Evolutionary conservation across 2,888 invertebrate species (phyloP).

Genomic region (Machimus rusticus): DNA sequence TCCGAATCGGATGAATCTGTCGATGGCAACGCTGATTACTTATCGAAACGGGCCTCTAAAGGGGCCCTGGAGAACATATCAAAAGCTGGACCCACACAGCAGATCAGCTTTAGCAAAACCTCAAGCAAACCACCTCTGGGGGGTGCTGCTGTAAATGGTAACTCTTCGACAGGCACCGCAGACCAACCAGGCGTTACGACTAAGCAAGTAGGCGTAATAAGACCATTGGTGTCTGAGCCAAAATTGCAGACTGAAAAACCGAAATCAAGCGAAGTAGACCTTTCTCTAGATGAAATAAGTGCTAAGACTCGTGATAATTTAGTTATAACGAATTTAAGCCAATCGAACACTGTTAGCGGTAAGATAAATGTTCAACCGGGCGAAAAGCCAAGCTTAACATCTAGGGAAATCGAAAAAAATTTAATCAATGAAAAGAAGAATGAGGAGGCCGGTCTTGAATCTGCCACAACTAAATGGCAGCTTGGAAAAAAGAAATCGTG

Average conservation of each 20-base stretch:
- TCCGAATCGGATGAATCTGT: conserved; percentile 48
- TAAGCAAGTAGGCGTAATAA: conserved; percentile 68
- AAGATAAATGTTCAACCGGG: not conserved
- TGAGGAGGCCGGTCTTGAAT: conserved; percentile 57
- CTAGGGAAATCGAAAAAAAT: conserved; percentile 74
- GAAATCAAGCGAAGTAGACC: not conserved
- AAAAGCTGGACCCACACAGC: conserved; percentile 72
- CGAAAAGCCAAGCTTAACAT: conserved; percentile 62
- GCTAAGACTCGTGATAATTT: conserved; percentile 48
- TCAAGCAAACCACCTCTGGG: not conserved
- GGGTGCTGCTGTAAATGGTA: not conserved
- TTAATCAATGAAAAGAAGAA: conserved; percentile 72
- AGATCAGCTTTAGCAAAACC: conserved; percentile 60
- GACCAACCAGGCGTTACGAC: conserved; percentile 41
- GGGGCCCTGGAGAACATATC: conserved; percentile 73
- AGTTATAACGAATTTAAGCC: conserved; percentile 49
- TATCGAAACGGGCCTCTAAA: conserved; percentile 64
- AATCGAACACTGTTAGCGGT: conserved; percentile 48
- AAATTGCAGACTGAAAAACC: conserved; percentile 35
- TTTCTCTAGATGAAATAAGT: conserved; percentile 38
- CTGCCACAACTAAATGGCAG: conserved; percentile 44
- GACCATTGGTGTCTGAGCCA: conserved; percentile 58
- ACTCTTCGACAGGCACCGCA: not conserved
- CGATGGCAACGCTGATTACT: conserved; percentile 56
- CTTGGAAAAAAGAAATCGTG: conserved; percentile 51